phyloP scores from a whole-genome alignment of 2,797 vertebrate genomes.

The Alauda arvensis region DNA sequence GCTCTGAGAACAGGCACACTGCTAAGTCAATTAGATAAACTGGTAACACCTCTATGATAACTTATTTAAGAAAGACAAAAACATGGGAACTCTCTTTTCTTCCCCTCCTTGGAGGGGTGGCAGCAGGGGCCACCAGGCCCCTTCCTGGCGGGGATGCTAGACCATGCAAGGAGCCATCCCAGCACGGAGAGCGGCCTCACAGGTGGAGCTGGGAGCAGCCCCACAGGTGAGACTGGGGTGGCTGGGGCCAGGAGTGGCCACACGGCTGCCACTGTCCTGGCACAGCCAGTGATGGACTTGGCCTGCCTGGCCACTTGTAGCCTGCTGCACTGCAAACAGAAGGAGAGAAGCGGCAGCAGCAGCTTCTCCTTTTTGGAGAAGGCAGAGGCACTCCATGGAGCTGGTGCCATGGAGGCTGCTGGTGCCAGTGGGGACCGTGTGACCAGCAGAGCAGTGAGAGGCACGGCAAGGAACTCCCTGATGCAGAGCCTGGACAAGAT shows the following conservation, averaged over 20 bases:
- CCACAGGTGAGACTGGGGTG: background rate
- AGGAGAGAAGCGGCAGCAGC: background rate
- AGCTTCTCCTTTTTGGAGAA: background rate
- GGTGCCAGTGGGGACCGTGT: background rate
- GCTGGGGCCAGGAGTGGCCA: background rate
- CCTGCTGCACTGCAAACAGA: background rate
- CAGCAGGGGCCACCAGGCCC: fast-evolving
- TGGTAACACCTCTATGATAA: background rate
- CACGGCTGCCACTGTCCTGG: fast-evolving
- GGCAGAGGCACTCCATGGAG: too few species aligned
- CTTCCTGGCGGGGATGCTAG: fast-evolving
- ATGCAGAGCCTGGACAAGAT: background rate
- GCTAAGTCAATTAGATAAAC: background rate
- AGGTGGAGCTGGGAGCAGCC: fast-evolving
- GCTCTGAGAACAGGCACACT: background rate
- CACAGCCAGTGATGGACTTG: background rate
- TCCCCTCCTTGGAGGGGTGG: background rate
- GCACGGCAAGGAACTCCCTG: background rate
- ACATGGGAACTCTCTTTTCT: background rate
- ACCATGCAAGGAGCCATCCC: too few species aligned
- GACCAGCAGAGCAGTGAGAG: background rate
- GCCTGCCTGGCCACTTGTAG: background rate
- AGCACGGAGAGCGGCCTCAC: fast-evolving
- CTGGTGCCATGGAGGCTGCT: background rate
- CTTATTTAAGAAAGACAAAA: background rate